Percentiles rank a stretch among this genome's conserved stretches.
Evolutionary conservation across 1,140 invertebrate genomes (phyloP).

Genomic region (Conus ventricosus): DNA sequence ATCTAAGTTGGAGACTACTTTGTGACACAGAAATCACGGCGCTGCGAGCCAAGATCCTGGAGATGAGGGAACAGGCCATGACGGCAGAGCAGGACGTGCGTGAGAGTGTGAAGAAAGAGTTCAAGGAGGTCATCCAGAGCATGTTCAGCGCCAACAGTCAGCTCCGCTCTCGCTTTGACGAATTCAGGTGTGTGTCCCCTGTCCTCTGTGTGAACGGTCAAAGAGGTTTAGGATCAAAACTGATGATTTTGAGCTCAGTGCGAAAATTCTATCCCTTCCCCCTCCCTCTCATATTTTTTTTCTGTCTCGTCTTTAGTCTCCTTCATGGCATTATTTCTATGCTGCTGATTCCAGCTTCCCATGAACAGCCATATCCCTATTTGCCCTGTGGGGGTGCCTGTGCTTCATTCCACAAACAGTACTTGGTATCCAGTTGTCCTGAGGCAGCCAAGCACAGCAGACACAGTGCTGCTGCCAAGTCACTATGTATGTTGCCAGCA

Average conservation of each 20-base stretch:
- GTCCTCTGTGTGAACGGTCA: background rate
- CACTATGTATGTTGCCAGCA: no score
- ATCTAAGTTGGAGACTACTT: no score
- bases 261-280: background rate
- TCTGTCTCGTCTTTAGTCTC: background rate
- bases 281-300: no score
- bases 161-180: constrained; percentile 71
- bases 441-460: no score
- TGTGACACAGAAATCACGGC: constrained; percentile 69
- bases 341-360: no score
- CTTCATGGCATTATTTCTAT: background rate
- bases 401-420: no score
- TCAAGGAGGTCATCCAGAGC: constrained; percentile 71
- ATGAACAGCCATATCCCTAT: no score
- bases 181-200: constrained; percentile 63
- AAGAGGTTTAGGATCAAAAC: no score
- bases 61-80: constrained; percentile 69
- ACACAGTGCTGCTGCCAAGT: no score
- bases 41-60: constrained; percentile 69
- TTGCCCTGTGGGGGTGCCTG: no score
- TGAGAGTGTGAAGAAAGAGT: constrained; percentile 70
- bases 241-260: background rate
- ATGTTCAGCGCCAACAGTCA: constrained; percentile 65
- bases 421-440: no score
- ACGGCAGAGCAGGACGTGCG: constrained; percentile 68